A percentile compares a stretch with the other conserved stretches of the same genome.
Conservation (phyloP, 1,140 invertebrate genomes). For the Macrosteles quadrilineatus region DNA sequence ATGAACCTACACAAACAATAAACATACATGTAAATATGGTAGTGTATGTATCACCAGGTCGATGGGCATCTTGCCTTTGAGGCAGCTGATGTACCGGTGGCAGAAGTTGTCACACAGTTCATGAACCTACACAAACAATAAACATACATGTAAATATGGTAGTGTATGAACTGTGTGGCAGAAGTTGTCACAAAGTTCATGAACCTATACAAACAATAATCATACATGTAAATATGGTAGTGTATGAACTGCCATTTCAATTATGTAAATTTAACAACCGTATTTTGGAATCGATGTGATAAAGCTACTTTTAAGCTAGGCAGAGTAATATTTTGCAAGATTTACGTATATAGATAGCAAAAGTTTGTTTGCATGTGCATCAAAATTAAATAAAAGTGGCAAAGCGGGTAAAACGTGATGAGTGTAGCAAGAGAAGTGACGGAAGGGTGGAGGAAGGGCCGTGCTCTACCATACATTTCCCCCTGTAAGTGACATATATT, state of each 20-base stretch:
- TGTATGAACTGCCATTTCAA: no score
- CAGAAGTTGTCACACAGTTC: constrained; percentile 99
- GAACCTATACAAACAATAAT: constrained; percentile 74
- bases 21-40: no score
- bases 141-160: no score
- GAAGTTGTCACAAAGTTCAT: constrained; percentile 99
- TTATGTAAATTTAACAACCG: no score
- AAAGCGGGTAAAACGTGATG: constrained; percentile 12
- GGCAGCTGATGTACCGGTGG: constrained; percentile 99
- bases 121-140: constrained; percentile 80
- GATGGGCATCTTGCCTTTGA: constrained; percentile 99
- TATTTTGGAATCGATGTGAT: no score
- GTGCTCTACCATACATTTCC: constrained; percentile 33
- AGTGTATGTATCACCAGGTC: constrained; percentile 98
- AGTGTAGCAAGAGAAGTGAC: not conserved
- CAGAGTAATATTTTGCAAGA: no score
- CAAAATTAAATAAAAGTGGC: constrained; percentile 11
- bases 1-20: constrained; percentile 80
- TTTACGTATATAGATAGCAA: no score
- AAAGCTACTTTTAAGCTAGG: no score
- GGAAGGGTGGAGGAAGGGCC: not conserved
- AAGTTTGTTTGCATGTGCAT: no score
- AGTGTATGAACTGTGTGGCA: constrained; percentile 99
- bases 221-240: no score
- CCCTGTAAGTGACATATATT: constrained; percentile 38